Evolutionary conservation across 1,140 invertebrate species (phyloP), one percentile per base, ranked within the genome.

Genomic region (Caerostris darwini): DNA sequence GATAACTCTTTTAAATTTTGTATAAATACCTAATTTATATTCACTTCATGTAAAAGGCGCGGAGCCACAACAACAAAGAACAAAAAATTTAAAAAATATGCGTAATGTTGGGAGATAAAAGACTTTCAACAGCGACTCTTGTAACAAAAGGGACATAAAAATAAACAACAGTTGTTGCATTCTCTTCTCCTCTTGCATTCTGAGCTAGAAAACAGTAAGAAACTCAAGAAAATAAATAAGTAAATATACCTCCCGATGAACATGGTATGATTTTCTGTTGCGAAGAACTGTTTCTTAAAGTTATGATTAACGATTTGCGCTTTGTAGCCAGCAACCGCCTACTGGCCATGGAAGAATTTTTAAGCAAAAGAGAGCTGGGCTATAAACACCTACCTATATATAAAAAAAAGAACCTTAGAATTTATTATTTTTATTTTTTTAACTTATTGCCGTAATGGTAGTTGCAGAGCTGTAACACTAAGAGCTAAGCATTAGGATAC

Each of bases 11-110:
- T 88, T 85, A 85, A 85, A 85, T 34, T 77, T 54, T 77, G 64
- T 77, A 69, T 61, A 91, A 91, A 91, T 82, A 82, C 90, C 71
- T 91, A 61, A 82, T 91, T 91, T 91, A 61, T 82, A 91, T 91
- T 91, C 90, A 91, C 58, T 59, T 53, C 90, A 61, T 61, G 90
- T 56, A 59, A 34, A 59, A 71, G 58, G 56, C 7, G 90, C 53
- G 10, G 50, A 10, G 19, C 19, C 7, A 3, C 34, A 0, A 34
- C 34, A 34, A 34, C 34, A 34, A 34, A 34, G 34, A 34, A 19
- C 3, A 64, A 7, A 67, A 54, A 88, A 82, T 82, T 14, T 50
- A n/a, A 53, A 69, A 82, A 91, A 82, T 91, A 77, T 90, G 88
- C 88, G 67, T 58, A 90, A 90, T 71, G 88, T 90, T 77, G 69